Base-by-base conservation (phyloP, 2,113 vertebrate genomes). In the Burhinus bistriatus region DNA sequence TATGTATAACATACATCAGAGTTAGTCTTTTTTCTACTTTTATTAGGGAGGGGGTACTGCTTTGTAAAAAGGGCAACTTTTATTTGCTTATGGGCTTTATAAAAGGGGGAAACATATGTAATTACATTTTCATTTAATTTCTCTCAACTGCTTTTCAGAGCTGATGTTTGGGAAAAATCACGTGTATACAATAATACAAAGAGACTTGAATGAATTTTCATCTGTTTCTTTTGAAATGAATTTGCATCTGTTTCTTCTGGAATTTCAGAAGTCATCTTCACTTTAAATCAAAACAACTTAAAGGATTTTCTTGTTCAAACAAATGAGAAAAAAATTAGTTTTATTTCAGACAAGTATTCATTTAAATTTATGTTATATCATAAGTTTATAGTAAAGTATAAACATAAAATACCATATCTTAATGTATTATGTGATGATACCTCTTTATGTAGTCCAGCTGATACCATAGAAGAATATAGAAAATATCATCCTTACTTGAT, bases 1-100 rank as follows among this genome's bases (percentile, higher is more conserved):
- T 97, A 92, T 95, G 78, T 93, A 91, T 54, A 95, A 72, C 51
- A 90, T 95, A 87, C 77, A 93, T 96, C 83, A 95, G 55, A 95
- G 51, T 90, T 95, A 47, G 68, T 68, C 70, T 47, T 47, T 86
- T 58, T 69, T 44, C 79, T 45, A 52, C 29, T 32, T 42, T 91
- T 81, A 95, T 91, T 91, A 36, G 52, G 30, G 40, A 66, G 10
- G 15, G 12, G 55, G 7, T 22, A 78, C 78, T 92, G 21, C 45
- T 29, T 66, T 58, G 29, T 62, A 79, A 94, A 90, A 96, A 85
- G 21, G 30, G 40, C 38, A 78, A 80, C 23, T 87, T 96, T 62
- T 45, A 38, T 45, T 66, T 92, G 36, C 5, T 49, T 68, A 29
- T 94, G 40, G 44, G 14, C 49, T 91, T 89, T 89, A 57, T 52